Conservation (phyloP, 2,888 invertebrate genomes). For the Chalcosyrphus nemorum region DNA sequence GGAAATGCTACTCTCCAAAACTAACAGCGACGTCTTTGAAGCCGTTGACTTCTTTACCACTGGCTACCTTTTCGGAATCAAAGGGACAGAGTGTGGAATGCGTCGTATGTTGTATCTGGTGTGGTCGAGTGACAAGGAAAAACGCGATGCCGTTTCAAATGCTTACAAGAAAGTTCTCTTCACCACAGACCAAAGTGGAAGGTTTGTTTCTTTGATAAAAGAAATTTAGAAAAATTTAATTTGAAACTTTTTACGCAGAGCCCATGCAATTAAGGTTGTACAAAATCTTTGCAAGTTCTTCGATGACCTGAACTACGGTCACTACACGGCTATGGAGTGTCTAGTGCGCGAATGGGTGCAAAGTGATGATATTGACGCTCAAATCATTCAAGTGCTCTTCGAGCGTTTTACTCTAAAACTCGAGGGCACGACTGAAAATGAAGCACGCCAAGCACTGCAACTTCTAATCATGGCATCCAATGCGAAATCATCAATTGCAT, state of each 20-base stretch:
- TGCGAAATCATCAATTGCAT: slow-evolving; percentile 84
- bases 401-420: slow-evolving; percentile 90
- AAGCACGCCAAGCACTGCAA: slow-evolving; percentile 89
- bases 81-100: slow-evolving; percentile 88
- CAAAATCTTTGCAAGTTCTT: slow-evolving; percentile 84
- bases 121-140: slow-evolving; percentile 90
- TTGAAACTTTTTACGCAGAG: slow-evolving; percentile 77
- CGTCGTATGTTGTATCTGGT: slow-evolving; percentile 90
- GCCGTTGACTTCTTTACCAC: slow-evolving; percentile 94
- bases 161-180: slow-evolving; percentile 86
- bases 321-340: slow-evolving; percentile 85
- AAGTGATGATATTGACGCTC: slow-evolving; percentile 84
- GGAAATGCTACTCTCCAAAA: slow-evolving; percentile 88
- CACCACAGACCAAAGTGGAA: slow-evolving; percentile 79
- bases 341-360: slow-evolving; percentile 86
- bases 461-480: slow-evolving; percentile 90
- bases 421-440: slow-evolving; percentile 86
- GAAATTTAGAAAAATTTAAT: not conserved
- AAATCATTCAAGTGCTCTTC: slow-evolving; percentile 89
- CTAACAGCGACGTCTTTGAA: slow-evolving; percentile 91
- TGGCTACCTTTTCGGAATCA: slow-evolving; percentile 90
- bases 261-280: slow-evolving; percentile 84
- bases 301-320: slow-evolving; percentile 84
- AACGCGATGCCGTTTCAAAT: slow-evolving; percentile 88
- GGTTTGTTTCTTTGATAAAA: slow-evolving; percentile 71